Evolutionary conservation across 1,140 invertebrate species (phyloP), one percentile per base, ranked within the genome.

Genomic region (Adoxophyes honmai): DNA sequence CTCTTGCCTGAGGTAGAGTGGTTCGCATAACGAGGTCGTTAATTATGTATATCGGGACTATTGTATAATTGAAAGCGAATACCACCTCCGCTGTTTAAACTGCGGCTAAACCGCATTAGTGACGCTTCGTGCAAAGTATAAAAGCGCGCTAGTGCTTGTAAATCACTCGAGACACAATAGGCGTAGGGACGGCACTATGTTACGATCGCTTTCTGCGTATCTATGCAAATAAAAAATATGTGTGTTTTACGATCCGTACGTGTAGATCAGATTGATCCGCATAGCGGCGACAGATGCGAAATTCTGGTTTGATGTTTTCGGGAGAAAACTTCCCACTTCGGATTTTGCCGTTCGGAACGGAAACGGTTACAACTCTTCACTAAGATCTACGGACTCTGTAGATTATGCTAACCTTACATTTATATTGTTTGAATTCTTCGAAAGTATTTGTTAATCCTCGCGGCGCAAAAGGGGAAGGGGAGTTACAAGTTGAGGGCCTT

Each of bases 61-160:
- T 53, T 33, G 16, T 35, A 35, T 34, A 53, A 35, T 34, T 53
- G 34, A 53, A 53, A 34, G 34, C 33, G 33, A 53, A 34, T 11
- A 34, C 9, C 33, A 36, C 33, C 52, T 18, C 33, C 4, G 51
- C 52, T 53, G 52, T 53, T 35, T 53, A 33, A 53, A 53, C 34
- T 53, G 5, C 33, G n/a, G n/a, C 21, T 48, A 48, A 18, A 48
- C 42, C 42, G 42, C 42, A 48, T 21, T 33, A 48, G 42, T 16
- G 42, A 9, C 10, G 18, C 16, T 18, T 48, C 15, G 16, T 16
- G 18, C 9, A 9, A 10, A 13, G 10, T 7, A 18, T 48, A 21
- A 48, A 48, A 48, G 42, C 42, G 10, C 16, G 10, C 16, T 14
- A 48, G 18, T 16, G 42, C 11, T 48, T 48, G n/a, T 21, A 48